Conservation (phyloP, 2,888 invertebrate genomes). For the Ditylenchus weischeri region DNA sequence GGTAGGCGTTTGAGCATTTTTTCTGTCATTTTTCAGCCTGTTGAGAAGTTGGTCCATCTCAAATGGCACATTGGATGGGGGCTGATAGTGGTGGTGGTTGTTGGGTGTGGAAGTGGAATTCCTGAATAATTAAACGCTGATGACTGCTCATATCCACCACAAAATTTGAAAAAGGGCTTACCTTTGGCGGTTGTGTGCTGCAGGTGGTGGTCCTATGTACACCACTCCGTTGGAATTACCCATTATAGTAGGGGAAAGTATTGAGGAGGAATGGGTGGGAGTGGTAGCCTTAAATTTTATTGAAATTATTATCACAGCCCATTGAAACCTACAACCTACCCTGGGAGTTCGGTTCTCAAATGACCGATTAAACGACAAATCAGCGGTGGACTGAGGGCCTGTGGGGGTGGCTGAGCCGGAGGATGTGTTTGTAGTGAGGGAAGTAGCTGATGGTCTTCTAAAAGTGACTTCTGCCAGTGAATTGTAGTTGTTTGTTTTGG, state of each 20-base stretch:
- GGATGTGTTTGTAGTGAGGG: neutral
- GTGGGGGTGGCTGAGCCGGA: conserved; percentile 16
- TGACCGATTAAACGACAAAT: conserved; percentile 7
- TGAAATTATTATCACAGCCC: no score
- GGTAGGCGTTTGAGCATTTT: neutral
- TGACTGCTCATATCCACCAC: neutral
- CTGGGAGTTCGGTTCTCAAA: conserved; percentile 8
- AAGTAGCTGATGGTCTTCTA: neutral
- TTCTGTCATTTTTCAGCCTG: conserved; percentile 2
- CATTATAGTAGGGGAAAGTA: neutral
- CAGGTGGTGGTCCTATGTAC: neutral
- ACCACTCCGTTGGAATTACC: neutral
- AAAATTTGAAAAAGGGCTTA: neutral
- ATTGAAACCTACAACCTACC: no score
- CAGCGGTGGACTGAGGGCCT: neutral
- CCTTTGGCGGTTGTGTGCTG: conserved; percentile 4
- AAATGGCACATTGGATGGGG: conserved; percentile 1
- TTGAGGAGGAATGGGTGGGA: neutral
- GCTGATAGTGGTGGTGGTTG: neutral
- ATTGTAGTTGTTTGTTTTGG: neutral
- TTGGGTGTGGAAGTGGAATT: neutral
- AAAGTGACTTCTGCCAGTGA: neutral
- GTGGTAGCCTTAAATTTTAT: no score
- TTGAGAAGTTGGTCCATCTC: conserved; percentile 6
- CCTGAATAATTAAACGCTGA: neutral